Evolutionary conservation across 2,797 vertebrate species (phyloP).

Genomic region (Sebastes ruberrimus): DNA sequence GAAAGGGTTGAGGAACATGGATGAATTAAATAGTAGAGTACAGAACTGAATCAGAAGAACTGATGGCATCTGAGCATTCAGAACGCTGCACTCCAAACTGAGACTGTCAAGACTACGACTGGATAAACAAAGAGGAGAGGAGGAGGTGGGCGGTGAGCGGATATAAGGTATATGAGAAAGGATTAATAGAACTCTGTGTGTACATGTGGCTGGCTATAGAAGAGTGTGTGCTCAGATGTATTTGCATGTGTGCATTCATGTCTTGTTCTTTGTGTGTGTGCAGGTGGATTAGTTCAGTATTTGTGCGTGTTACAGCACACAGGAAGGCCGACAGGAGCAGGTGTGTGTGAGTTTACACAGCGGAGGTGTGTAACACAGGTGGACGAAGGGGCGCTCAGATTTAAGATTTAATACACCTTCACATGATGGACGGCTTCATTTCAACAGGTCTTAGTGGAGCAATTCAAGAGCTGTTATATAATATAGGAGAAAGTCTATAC

Average conservation of each 20-base stretch:
- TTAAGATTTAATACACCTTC: not conserved
- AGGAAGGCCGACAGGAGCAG: not conserved
- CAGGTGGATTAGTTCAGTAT: constrained; percentile 13
- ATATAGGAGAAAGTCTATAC: too few species aligned
- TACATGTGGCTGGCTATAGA: not conserved
- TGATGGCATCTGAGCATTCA: not conserved
- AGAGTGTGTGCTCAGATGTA: not conserved
- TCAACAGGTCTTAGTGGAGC: too few species aligned
- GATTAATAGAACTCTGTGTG: not conserved
- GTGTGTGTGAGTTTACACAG: constrained; percentile 17
- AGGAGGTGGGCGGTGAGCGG: not conserved
- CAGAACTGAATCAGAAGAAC: not conserved
- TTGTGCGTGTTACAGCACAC: constrained; percentile 1
- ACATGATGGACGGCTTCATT: not conserved
- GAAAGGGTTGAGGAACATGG: not conserved
- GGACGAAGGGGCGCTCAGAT: not conserved
- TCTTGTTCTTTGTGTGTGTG: constrained; percentile 10
- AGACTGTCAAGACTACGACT: too few species aligned
- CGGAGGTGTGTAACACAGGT: constrained; percentile 1
- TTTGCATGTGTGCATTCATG: not conserved
- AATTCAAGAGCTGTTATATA: too few species aligned
- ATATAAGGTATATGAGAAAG: not conserved
- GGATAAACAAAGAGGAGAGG: too few species aligned
- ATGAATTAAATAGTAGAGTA: not conserved
- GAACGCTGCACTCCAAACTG: too few species aligned